Conservation (phyloP, 1,140 invertebrate species). For the Calosoma granatense region DNA sequence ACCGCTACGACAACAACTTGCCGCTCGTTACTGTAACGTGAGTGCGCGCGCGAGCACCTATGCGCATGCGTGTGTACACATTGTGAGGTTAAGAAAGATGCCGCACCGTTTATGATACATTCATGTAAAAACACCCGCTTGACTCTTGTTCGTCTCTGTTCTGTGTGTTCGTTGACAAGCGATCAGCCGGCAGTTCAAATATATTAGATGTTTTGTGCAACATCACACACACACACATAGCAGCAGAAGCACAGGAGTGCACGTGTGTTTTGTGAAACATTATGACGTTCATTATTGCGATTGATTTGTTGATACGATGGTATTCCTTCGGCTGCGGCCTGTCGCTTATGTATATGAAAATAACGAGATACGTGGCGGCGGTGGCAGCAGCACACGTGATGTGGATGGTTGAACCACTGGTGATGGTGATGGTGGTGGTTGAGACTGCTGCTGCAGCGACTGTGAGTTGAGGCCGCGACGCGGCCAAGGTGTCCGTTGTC, state of each 20-base stretch:
- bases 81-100: no score
- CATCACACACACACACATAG: no score
- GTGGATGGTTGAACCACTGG: neutral
- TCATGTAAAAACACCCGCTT: neutral
- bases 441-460: neutral
- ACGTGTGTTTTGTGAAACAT: neutral
- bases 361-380: conserved; percentile 12
- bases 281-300: neutral
- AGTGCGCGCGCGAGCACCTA: no score
- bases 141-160: no score
- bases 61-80: no score
- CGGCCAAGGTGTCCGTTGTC: conserved; percentile 7
- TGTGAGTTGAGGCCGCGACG: neutral
- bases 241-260: no score
- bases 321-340: neutral
- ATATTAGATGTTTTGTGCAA: neutral
- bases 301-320: neutral
- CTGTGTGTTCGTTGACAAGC: neutral
- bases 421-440: neutral
- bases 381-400: neutral
- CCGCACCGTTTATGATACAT: neutral
- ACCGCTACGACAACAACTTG: neutral
- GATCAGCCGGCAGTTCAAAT: neutral
- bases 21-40: no score
- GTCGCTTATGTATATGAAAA: neutral